Evolutionary conservation across 2,797 vertebrate genomes (phyloP), one percentile per base, ranked within the genome.

Genomic region (Trichosurus vulpecula): DNA sequence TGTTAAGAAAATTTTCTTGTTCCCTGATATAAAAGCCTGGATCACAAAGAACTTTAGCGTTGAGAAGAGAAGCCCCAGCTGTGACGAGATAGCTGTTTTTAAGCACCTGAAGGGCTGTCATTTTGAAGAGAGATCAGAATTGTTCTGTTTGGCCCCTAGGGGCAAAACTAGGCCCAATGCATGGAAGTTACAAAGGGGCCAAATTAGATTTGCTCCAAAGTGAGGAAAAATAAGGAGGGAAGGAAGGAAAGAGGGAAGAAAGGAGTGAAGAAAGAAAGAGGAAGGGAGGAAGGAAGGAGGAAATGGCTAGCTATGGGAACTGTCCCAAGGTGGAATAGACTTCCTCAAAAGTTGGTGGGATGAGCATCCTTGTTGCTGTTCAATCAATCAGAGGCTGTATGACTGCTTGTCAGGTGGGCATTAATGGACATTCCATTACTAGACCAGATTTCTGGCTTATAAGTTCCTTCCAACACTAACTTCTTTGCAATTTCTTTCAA

Each of bases 181-280:
- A 22, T 19, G n/a, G 35, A 66, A n/a, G 35, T 41, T 41, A 74
- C 16, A 74, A 61, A 35, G n/a, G 74, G n/a, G 66, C n/a, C n/a
- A 74, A 74, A n/a, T 74, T 41, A n/a, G 1, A 22, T 6, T 74
- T n/a, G 8, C 58, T 66, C 4, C 16, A 35, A 29, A 66, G 6
- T 31, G 31, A 12, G 5, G 2, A 58, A 47, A 10, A 35, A 91
- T 8, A 27, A 55, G 0, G 2, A 51, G 16, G 10, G 25, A 25
- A 91, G 10, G 8, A 13, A 90, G 27, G 51, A 57, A 54, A 30
- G 29, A 57, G 47, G 19, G 2, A 66, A 90, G 14, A n/a, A 25
- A 19, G 12, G 0, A 3, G 14, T 16, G 1, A 11, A 55, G 31
- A 3, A 1, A n/a, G 12, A 12, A 5, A 58, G 57, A 13, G 0